These are phyloP conservation scores for Lithophane semibrunnea DNA, from an alignment of 2,888 invertebrate genomes.

Conservation along the genomic window DNA sequence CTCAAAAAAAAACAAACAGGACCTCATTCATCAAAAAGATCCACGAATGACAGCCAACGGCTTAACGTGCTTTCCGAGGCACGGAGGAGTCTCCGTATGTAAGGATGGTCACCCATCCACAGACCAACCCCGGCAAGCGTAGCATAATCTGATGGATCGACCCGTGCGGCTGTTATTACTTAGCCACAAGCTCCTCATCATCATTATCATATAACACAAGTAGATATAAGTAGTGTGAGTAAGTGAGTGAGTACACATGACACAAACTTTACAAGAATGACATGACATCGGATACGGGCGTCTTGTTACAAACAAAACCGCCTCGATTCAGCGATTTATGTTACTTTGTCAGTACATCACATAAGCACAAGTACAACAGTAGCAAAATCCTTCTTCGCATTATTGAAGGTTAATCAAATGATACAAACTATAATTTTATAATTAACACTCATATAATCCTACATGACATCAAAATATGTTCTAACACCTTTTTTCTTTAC, in stretches of 20 bases:
- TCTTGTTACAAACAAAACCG: conserved; percentile 73
- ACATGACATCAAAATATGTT: conserved; percentile 28
- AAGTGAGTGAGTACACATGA: conserved; percentile 14
- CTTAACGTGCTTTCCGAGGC: too few relatives aligned
- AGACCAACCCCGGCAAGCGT: too few relatives aligned
- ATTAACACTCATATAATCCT: conserved; percentile 38
- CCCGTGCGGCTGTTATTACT: too few relatives aligned
- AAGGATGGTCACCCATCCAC: too few relatives aligned
- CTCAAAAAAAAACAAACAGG: too few relatives aligned
- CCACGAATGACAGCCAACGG: too few relatives aligned
- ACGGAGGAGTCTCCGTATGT: too few relatives aligned
- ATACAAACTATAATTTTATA: conserved; percentile 17
- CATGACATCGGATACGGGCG: conserved; percentile 69
- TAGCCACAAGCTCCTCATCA: too few relatives aligned
- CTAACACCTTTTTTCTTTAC: conserved; percentile 24
- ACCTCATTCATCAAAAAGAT: too few relatives aligned
- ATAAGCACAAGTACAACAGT: conserved; percentile 14
- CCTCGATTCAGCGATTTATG: conserved; percentile 68
- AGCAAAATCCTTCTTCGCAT: conserved; percentile 26
- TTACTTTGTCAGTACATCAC: conserved; percentile 31
- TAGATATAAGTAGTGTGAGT: conserved; percentile 2
- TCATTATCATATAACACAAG: conserved; percentile 10
- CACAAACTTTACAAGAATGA: conserved; percentile 66
- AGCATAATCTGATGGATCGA: too few relatives aligned
- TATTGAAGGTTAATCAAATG: conserved; percentile 30